These are phyloP conservation scores for Diorhabda carinulata DNA, from an alignment of 1,140 invertebrate species.

Conservation along the genomic window DNA sequence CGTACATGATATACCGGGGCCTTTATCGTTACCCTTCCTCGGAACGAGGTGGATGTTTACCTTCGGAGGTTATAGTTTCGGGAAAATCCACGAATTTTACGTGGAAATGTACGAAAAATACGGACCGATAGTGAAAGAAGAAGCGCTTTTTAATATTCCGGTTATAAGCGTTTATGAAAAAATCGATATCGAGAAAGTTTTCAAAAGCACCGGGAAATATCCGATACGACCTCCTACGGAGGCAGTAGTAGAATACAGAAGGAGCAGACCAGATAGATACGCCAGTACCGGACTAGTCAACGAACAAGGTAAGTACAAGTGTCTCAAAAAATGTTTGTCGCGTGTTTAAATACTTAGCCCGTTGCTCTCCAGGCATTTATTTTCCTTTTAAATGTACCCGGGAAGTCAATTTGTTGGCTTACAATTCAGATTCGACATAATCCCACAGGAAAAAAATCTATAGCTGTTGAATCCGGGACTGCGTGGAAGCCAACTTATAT, in stretches of 20 bases:
- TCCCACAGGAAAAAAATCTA: too few relatives aligned
- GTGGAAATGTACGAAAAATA: constrained; percentile 67
- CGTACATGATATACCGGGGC: constrained; percentile 65
- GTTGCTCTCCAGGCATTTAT: too few relatives aligned
- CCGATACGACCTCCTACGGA: constrained; percentile 80
- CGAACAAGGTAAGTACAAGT: constrained; percentile 57
- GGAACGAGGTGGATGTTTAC: constrained; percentile 78
- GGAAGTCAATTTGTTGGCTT: too few relatives aligned
- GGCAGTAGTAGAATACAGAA: constrained; percentile 73
- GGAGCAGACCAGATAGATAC: constrained; percentile 70
- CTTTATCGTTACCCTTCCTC: constrained; percentile 65
- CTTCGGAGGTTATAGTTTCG: constrained; percentile 62
- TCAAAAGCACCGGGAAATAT: constrained; percentile 65
- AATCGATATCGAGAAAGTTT: constrained; percentile 73
- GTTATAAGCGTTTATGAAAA: constrained; percentile 73
- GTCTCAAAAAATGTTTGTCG: too few relatives aligned
- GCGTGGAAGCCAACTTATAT: too few relatives aligned
- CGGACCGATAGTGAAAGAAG: constrained; percentile 74
- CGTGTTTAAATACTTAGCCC: too few relatives aligned
- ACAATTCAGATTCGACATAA: too few relatives aligned
- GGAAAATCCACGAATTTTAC: constrained; percentile 76
- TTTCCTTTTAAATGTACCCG: too few relatives aligned
- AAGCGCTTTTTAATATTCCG: constrained; percentile 67
- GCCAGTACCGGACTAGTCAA: constrained; percentile 75
- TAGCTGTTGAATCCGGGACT: too few relatives aligned